Percentiles rank a stretch among this genome's conserved stretches.
Evolutionary conservation across 2,888 invertebrate genomes (phyloP).

Genomic region (Schizotus pectinicornis): DNA sequence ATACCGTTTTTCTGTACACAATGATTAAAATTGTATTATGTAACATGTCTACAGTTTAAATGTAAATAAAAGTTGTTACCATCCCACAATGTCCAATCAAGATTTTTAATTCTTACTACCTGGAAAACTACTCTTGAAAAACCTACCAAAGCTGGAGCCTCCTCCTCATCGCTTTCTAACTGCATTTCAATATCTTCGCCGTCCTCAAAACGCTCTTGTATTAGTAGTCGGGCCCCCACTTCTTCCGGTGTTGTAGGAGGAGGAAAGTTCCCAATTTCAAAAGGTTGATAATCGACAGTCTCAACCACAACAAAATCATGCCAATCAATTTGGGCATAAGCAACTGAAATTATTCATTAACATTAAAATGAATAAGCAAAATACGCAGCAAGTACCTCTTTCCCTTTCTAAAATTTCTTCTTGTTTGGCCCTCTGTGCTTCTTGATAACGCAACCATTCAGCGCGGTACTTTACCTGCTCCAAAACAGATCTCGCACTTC

Average conservation of each 20-base stretch:
- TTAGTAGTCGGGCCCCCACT: constrained; percentile 92
- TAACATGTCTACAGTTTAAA: too few species aligned
- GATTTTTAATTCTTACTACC: too few species aligned
- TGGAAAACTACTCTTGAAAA: too few species aligned
- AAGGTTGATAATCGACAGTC: constrained; percentile 97
- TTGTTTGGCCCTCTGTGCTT: constrained; percentile 88
- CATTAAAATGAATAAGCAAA: not conserved
- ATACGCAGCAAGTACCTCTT: constrained; percentile 65
- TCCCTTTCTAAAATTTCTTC: constrained; percentile 96
- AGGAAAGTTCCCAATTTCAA: constrained; percentile 94
- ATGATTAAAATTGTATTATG: too few species aligned
- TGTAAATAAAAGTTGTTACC: too few species aligned
- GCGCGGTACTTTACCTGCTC: constrained; percentile 94
- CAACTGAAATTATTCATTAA: constrained; percentile 60
- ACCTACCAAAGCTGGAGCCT: constrained; percentile 47
- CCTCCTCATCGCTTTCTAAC: constrained; percentile 81
- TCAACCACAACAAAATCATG: constrained; percentile 99
- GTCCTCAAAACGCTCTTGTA: constrained; percentile 83
- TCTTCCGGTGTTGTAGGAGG: constrained; percentile 97
- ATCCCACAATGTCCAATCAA: too few species aligned
- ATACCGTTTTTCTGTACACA: too few species aligned
- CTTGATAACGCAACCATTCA: constrained; percentile 96
- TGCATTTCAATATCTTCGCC: constrained; percentile 90
- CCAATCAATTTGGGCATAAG: constrained; percentile 99
- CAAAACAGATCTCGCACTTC: constrained; percentile 70